phyloP scores from a whole-genome alignment of 2,797 vertebrate species.

The Rhinogobio ventralis region DNA sequence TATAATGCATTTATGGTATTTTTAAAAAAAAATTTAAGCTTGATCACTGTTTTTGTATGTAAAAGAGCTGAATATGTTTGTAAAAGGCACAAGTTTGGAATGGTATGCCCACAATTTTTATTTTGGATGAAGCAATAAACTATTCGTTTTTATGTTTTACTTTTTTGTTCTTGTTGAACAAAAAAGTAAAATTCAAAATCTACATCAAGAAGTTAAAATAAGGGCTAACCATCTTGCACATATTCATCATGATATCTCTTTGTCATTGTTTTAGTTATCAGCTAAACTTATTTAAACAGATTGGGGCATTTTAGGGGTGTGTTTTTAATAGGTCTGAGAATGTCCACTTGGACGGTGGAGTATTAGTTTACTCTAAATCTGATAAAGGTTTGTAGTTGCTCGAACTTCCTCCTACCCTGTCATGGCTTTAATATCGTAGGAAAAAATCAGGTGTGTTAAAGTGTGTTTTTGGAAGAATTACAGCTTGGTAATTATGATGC shows the following conservation, averaged over 20 bases:
- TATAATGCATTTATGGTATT: background rate
- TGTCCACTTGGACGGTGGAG: background rate
- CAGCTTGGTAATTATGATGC: background rate
- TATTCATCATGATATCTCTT: background rate
- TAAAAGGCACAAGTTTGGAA: background rate
- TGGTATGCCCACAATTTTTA: background rate
- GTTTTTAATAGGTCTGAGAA: background rate
- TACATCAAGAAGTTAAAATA: background rate
- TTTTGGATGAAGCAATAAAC: background rate
- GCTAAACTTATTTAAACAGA: background rate
- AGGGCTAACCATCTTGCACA: background rate
- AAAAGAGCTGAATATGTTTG: background rate
- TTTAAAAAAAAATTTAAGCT: background rate
- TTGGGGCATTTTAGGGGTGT: slow-evolving; percentile 1
- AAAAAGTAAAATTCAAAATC: background rate
- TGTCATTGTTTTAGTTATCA: background rate
- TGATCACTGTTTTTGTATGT: background rate
- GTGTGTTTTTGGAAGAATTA: slow-evolving; percentile 2
- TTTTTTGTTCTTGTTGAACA: background rate
- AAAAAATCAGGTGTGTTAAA: background rate
- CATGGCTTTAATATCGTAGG: background rate
- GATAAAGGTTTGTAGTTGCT: background rate
- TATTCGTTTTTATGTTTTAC: background rate
- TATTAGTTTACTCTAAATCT: background rate
- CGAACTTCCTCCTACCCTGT: background rate